Evolutionary conservation across 2,888 invertebrate species (phyloP).

Genomic region (Mythimna loreyi): DNA sequence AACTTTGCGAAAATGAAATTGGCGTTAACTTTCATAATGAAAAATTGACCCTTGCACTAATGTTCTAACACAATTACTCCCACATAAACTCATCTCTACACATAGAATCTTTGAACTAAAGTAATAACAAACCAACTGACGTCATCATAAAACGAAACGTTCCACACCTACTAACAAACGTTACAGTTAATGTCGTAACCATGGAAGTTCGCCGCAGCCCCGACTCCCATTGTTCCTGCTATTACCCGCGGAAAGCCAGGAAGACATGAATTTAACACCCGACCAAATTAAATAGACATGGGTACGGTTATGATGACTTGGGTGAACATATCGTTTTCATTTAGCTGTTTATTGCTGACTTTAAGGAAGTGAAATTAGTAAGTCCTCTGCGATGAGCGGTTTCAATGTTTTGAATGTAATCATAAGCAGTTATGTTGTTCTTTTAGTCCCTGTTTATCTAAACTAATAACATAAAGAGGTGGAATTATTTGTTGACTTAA

Average conservation of each 20-base stretch:
- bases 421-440: background rate
- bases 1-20: too few species aligned
- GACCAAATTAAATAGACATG: conserved; percentile 22
- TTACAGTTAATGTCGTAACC: conserved; percentile 22
- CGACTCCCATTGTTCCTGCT: background rate
- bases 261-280: conserved; percentile 29
- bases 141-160: background rate
- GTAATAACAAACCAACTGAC: background rate
- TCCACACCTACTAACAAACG: conserved; percentile 6
- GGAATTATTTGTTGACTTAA: too few species aligned
- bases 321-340: conserved; percentile 36
- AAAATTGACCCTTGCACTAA: too few species aligned
- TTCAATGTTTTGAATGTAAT: conserved; percentile 3
- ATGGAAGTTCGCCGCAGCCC: background rate
- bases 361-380: conserved; percentile 7
- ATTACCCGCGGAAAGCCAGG: conserved; percentile 14
- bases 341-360: conserved; percentile 17
- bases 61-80: too few species aligned
- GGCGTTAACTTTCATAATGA: too few species aligned
- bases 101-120: background rate
- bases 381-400: background rate
- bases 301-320: conserved; percentile 19
- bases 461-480: too few species aligned
- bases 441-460: background rate
- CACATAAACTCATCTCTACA: background rate